phyloP scores from a whole-genome alignment of 2,113 vertebrate species.

The Peromyscus californicus region DNA sequence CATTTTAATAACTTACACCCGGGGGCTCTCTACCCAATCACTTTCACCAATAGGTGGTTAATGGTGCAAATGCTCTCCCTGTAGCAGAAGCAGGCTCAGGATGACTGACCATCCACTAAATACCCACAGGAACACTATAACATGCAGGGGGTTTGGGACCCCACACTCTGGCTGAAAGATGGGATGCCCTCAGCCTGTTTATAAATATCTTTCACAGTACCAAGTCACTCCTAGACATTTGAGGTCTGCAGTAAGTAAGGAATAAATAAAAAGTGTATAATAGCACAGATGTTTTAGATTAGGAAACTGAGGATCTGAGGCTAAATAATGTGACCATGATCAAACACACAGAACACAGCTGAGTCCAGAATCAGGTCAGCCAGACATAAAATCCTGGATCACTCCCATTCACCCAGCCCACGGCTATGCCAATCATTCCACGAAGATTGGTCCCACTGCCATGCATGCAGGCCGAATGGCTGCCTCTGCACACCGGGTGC shows the following conservation, averaged over 20 bases:
- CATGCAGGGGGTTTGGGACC: background rate
- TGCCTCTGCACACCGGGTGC: background rate
- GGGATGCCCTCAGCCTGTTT: background rate
- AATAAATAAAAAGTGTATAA: background rate
- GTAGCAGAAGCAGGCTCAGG: background rate
- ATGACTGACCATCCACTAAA: background rate
- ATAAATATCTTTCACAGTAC: background rate
- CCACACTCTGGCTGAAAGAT: background rate
- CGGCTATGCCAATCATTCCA: fast-evolving
- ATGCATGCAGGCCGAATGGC: fast-evolving
- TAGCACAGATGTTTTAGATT: background rate
- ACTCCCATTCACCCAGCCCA: fast-evolving
- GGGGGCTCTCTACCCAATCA: background rate
- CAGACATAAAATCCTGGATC: background rate
- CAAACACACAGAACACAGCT: background rate
- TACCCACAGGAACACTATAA: background rate
- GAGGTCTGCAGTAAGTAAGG: background rate
- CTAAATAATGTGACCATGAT: background rate
- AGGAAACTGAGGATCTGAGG: background rate
- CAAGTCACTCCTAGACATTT: no score
- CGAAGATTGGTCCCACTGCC: fast-evolving
- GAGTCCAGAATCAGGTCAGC: background rate
- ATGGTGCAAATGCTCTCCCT: fast-evolving
- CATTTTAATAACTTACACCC: no score
- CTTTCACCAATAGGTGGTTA: background rate